phyloP scores from a whole-genome alignment of 2,888 invertebrate species.

The Tanytarsus gracilentus region DNA sequence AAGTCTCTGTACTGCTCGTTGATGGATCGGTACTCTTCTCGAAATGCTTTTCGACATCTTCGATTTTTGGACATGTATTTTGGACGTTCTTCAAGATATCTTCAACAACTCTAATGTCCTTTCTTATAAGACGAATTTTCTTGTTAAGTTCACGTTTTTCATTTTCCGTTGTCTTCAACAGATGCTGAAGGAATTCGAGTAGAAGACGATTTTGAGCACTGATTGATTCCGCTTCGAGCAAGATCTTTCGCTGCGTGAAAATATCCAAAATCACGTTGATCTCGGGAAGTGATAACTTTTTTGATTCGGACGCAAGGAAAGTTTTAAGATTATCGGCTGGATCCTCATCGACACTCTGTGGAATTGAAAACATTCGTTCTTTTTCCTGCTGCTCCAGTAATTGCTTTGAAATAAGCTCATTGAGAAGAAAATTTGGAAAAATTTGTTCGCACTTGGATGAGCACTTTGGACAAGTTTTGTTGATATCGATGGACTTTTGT shows the following conservation, averaged over 20 bases:
- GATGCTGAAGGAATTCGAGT: conserved; percentile 71
- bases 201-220: conserved; percentile 72
- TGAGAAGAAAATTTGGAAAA: conserved; percentile 78
- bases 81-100: conserved; percentile 46
- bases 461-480: conserved; percentile 66
- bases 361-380: conserved; percentile 40
- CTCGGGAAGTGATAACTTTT: conserved; percentile 64
- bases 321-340: conserved; percentile 50
- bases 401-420: conserved; percentile 69
- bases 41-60: conserved; percentile 23
- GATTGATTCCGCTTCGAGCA: conserved; percentile 71
- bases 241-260: conserved; percentile 65
- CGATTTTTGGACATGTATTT: conserved; percentile 29
- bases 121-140: conserved; percentile 66
- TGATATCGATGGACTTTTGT: conserved; percentile 52
- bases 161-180: conserved; percentile 62
- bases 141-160: conserved; percentile 54
- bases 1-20: conserved; percentile 31
- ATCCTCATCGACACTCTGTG: conserved; percentile 29
- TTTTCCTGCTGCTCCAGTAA: conserved; percentile 45
- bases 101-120: conserved; percentile 63
- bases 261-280: conserved; percentile 75
- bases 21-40: conserved; percentile 34
- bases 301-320: conserved; percentile 58
- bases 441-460: conserved; percentile 62